phyloP scores from a whole-genome alignment of 2,113 vertebrate genomes.

The Cochlearius cochlearius region DNA sequence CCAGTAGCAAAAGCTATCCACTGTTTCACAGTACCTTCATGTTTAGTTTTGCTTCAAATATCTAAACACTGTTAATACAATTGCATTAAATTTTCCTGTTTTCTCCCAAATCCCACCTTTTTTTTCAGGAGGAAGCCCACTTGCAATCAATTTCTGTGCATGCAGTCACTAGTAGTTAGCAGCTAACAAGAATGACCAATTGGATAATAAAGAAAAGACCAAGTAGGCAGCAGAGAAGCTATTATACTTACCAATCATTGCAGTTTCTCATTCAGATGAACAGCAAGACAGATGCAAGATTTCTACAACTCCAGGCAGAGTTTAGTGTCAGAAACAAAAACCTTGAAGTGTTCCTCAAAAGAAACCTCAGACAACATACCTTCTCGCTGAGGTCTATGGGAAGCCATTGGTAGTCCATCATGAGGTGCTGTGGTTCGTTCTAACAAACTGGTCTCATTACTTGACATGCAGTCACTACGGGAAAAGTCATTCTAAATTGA shows the following conservation, averaged over 20 bases:
- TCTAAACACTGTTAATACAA: not conserved
- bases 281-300: not conserved
- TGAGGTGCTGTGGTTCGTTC: conserved; percentile 67
- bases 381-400: conserved; percentile 77
- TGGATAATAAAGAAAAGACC: not conserved
- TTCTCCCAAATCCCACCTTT: not conserved
- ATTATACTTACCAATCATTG: not conserved
- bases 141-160: not conserved
- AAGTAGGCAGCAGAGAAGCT: not conserved
- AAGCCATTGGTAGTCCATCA: conserved; percentile 64
- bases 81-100: not conserved
- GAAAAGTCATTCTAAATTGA: conserved; percentile 67
- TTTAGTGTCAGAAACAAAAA: not conserved
- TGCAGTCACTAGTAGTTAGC: not conserved
- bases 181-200: not conserved
- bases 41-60: not conserved
- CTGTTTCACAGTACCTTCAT: not conserved
- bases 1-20: not conserved
- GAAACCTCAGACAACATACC: conserved; percentile 52
- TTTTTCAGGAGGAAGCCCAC: not conserved
- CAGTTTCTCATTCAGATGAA: not conserved
- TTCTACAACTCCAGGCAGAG: not conserved
- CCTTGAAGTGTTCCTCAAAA: not conserved
- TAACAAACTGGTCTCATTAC: conserved; percentile 57
- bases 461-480: conserved; percentile 62